phyloP scores from a whole-genome alignment of 2,888 invertebrate genomes.

The Scaptomyza flava region DNA sequence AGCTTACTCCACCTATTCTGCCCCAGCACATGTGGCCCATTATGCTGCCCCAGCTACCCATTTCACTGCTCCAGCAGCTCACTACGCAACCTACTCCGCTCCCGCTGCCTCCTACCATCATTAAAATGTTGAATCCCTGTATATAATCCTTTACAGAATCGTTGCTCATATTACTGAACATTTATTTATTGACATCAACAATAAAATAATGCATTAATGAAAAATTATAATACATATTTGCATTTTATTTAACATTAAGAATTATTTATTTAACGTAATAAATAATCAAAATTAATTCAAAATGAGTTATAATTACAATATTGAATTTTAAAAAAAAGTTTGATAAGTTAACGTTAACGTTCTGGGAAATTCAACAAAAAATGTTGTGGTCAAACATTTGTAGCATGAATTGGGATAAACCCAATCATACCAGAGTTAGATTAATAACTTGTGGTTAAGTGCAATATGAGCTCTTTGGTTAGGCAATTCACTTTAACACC shows the following conservation, averaged over 20 bases:
- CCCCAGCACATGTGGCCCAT: conserved; percentile 50
- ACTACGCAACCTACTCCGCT: conserved; percentile 52
- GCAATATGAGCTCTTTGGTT: background rate
- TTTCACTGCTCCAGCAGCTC: conserved; percentile 49
- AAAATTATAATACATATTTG: conserved; percentile 3
- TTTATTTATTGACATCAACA: conserved; percentile 73
- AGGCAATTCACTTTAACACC: background rate
- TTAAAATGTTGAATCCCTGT: conserved; percentile 43
- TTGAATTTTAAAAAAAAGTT: too few relatives aligned
- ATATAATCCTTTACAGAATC: conserved; percentile 42
- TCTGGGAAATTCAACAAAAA: too few relatives aligned
- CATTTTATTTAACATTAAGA: too few relatives aligned
- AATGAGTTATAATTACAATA: too few relatives aligned
- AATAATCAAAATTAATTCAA: too few relatives aligned
- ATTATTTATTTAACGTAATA: too few relatives aligned
- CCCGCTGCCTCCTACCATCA: conserved; percentile 70
- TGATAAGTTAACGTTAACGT: too few relatives aligned
- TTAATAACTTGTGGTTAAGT: background rate
- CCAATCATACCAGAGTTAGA: too few relatives aligned
- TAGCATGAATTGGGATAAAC: too few relatives aligned
- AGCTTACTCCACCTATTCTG: conserved; percentile 32
- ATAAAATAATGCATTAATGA: conserved; percentile 67
- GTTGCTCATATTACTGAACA: conserved; percentile 61
- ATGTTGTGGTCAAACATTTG: too few relatives aligned
- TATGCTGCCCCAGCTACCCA: conserved; percentile 45